These are phyloP conservation scores for Lutraria rhynchaena DNA, from an alignment of 1,140 invertebrate species.

Conservation along the genomic window DNA sequence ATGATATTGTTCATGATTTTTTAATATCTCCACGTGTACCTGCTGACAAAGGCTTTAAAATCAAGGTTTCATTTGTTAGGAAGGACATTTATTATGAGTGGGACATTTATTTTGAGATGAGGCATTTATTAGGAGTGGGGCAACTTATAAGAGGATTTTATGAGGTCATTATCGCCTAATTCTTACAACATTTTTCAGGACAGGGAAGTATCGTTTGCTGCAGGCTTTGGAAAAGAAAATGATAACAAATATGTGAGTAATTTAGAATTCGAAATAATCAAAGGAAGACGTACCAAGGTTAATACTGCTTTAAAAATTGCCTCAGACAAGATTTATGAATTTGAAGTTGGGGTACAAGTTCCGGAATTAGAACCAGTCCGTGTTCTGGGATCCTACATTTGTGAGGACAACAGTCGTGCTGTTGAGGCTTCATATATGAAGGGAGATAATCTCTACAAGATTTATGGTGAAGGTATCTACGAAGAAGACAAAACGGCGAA, in stretches of 20 bases:
- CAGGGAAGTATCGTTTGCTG: slow-evolving; percentile 42
- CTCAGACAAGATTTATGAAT: slow-evolving; percentile 40
- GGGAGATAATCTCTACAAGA: slow-evolving; percentile 40
- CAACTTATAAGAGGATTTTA: too few relatives aligned
- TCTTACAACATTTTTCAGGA: too few relatives aligned
- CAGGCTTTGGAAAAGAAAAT: slow-evolving; percentile 40
- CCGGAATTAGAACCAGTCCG: slow-evolving; percentile 39
- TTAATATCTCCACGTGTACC: too few relatives aligned
- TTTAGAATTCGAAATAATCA: slow-evolving; percentile 54
- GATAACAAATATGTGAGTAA: slow-evolving; percentile 56
- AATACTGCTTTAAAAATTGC: slow-evolving; percentile 41
- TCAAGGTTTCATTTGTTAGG: too few relatives aligned
- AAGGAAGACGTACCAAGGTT: slow-evolving; percentile 43
- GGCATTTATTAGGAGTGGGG: too few relatives aligned
- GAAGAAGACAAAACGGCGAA: slow-evolving; percentile 6
- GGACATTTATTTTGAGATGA: too few relatives aligned
- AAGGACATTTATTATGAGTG: too few relatives aligned
- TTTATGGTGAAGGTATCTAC: slow-evolving; percentile 11
- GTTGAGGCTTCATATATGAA: slow-evolving; percentile 32
- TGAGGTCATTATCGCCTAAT: too few relatives aligned
- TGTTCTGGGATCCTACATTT: slow-evolving; percentile 24
- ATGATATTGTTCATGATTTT: too few relatives aligned
- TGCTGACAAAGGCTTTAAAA: too few relatives aligned
- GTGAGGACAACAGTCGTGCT: slow-evolving; percentile 11
- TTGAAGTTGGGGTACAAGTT: slow-evolving; percentile 26